Percentiles rank a stretch among this genome's conserved stretches.
Conservation (phyloP, 2,113 vertebrate genomes). For the Platichthys stellatus region DNA sequence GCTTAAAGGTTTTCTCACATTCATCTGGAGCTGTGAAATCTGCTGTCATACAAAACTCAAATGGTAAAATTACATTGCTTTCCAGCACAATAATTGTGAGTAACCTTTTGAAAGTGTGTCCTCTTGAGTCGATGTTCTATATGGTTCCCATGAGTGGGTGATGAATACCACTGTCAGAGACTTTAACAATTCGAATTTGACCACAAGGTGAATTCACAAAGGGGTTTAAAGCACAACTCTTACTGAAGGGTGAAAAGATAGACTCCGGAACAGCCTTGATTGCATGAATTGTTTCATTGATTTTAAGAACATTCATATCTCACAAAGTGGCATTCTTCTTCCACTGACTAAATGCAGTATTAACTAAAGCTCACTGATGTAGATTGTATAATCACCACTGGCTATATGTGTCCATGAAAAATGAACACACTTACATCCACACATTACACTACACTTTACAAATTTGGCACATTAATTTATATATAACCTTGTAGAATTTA, state of each 20-base stretch:
- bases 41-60: conserved; percentile 11
- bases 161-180: neutral
- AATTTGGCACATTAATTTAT: neutral
- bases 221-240: neutral
- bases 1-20: conserved; percentile 12
- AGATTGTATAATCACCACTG: too few relatives aligned
- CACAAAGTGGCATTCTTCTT: too few relatives aligned
- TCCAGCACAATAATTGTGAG: neutral
- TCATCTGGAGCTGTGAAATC: conserved; percentile 18
- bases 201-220: neutral
- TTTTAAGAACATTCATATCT: too few relatives aligned
- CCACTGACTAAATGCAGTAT: too few relatives aligned
- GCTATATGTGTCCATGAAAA: too few relatives aligned
- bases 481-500: neutral
- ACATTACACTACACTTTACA: conserved; percentile 1
- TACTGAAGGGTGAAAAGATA: neutral
- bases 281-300: conserved; percentile 19
- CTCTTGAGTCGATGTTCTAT: neutral
- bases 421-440: too few relatives aligned
- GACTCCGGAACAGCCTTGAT: neutral
- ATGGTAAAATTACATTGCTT: conserved; percentile 2
- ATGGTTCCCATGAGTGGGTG: neutral
- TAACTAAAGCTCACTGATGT: too few relatives aligned
- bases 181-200: neutral
- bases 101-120: neutral